Percentiles rank a stretch among this genome's conserved stretches.
These are phyloP conservation scores for Coregonus suidteri DNA, from an alignment of 2,797 vertebrate genomes.

Conservation along the genomic window DNA sequence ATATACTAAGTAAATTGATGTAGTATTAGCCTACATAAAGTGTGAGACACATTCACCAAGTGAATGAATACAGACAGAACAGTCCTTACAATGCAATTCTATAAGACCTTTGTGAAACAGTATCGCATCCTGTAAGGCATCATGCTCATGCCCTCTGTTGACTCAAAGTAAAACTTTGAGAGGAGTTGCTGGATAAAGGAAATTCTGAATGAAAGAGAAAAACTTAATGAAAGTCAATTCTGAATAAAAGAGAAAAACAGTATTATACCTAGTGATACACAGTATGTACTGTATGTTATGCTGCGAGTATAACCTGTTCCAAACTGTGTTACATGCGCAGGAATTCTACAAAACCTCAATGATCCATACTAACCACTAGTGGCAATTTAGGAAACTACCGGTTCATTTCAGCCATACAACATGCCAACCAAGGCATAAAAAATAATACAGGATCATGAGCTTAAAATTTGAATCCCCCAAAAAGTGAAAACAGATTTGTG, in stretches of 20 bases:
- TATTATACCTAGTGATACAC: background rate
- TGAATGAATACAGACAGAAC: slow-evolving; percentile 1
- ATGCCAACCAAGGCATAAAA: slow-evolving; percentile 37
- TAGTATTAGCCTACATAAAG: too few relatives aligned
- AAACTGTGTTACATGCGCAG: background rate
- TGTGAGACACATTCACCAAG: too few relatives aligned
- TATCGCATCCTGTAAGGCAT: background rate
- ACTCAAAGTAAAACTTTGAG: too few relatives aligned
- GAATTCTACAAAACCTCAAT: background rate
- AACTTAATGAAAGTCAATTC: too few relatives aligned
- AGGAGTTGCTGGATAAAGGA: too few relatives aligned
- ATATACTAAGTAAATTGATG: too few relatives aligned
- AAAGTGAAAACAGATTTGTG: slow-evolving; percentile 39
- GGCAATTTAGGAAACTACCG: slow-evolving; percentile 23
- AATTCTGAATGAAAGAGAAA: too few relatives aligned
- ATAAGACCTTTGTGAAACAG: background rate
- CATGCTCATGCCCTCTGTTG: too few relatives aligned
- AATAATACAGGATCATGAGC: slow-evolving; percentile 53
- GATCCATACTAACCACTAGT: slow-evolving; percentile 34
- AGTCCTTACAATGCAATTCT: background rate
- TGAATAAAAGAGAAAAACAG: background rate
- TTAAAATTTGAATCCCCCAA: slow-evolving; percentile 45
- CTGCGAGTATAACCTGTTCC: background rate
- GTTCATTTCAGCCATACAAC: slow-evolving; percentile 30
- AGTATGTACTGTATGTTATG: background rate